Percentiles rank a stretch among this genome's conserved stretches.
These are phyloP conservation scores for Crotalus tigris DNA, from an alignment of 2,113 vertebrate genomes.

Conservation along the genomic window DNA sequence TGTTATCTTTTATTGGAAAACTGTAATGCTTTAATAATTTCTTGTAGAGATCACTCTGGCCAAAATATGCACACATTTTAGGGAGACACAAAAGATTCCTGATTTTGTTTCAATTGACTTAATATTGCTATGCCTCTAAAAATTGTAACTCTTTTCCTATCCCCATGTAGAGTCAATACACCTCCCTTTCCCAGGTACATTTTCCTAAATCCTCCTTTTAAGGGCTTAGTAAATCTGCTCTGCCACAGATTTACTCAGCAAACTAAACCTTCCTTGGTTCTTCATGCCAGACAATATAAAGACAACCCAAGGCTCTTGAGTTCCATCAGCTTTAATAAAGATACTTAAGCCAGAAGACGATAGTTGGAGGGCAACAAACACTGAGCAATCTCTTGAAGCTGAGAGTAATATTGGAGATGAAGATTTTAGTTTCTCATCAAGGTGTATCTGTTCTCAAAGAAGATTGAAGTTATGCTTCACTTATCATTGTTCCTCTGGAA, in stretches of 20 bases:
- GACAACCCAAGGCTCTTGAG: neutral
- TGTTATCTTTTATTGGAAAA: neutral
- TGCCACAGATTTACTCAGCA: neutral
- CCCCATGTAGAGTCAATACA: neutral
- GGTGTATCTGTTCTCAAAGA: neutral
- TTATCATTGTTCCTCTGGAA: neutral
- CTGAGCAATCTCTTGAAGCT: neutral
- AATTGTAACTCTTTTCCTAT: neutral
- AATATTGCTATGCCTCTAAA: neutral
- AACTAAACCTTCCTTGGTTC: neutral
- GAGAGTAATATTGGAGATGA: neutral
- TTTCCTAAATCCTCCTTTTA: neutral
- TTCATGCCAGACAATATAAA: neutral
- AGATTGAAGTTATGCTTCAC: neutral
- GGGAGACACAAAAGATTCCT: neutral
- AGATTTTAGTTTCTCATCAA: neutral
- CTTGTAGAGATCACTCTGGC: neutral
- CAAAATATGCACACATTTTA: neutral
- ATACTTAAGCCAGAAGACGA: neutral
- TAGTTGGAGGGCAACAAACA: neutral
- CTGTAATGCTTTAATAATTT: neutral
- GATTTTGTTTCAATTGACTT: neutral
- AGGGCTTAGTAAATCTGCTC: neutral
- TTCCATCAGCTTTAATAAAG: neutral
- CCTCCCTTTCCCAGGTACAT: neutral